phyloP scores from a whole-genome alignment of 2,113 vertebrate genomes.

The Tamias sibiricus region DNA sequence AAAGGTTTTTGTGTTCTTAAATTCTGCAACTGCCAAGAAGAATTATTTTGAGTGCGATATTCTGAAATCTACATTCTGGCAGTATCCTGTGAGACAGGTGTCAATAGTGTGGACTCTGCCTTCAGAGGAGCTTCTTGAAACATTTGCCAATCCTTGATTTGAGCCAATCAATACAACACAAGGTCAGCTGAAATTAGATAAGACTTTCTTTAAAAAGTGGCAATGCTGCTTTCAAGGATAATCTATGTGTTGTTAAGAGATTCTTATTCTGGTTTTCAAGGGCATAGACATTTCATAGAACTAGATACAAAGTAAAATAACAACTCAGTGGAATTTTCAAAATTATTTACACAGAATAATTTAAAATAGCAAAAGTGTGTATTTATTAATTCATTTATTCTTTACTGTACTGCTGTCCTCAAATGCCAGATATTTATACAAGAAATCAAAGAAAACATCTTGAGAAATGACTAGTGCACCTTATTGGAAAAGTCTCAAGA shows the following conservation, averaged over 20 bases:
- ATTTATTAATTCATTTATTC: no score
- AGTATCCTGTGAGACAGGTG: slow-evolving; percentile 74
- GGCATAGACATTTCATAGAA: slow-evolving; percentile 54
- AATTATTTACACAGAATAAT: slow-evolving; percentile 37
- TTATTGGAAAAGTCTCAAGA: not conserved
- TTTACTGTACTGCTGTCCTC: not conserved
- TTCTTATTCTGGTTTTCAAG: slow-evolving; percentile 68
- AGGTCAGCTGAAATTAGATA: slow-evolving; percentile 82
- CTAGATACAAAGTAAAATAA: slow-evolving; percentile 25
- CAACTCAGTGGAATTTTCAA: not conserved
- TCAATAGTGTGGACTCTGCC: slow-evolving; percentile 72
- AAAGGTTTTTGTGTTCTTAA: not conserved
- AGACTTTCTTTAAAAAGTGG: slow-evolving; percentile 65
- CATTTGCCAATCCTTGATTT: slow-evolving; percentile 82
- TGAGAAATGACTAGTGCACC: not conserved
- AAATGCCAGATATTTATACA: not conserved
- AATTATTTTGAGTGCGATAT: slow-evolving; percentile 9
- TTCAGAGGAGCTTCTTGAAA: slow-evolving; percentile 62
- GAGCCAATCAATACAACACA: slow-evolving; percentile 76
- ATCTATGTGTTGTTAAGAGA: slow-evolving; percentile 65
- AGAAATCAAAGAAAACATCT: slow-evolving; percentile 20
- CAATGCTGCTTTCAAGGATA: slow-evolving; percentile 75
- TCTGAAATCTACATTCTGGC: slow-evolving; percentile 35
- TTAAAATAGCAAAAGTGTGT: not conserved
- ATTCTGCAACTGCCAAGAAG: not conserved